Evolutionary conservation across 1,140 invertebrate genomes (phyloP).

Genomic region (Sogatella furcifera): DNA sequence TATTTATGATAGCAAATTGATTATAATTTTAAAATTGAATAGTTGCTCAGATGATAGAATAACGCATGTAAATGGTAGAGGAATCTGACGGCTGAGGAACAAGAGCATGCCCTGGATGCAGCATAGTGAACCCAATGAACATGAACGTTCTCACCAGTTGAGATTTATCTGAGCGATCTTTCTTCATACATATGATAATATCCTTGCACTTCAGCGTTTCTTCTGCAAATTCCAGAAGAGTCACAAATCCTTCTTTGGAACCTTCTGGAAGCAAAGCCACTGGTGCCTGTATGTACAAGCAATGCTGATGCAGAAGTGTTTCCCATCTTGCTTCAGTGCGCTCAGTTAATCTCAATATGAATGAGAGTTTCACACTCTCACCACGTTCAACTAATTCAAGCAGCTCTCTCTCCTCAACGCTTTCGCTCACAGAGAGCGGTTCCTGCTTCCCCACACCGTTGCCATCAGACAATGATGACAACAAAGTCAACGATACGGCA

Average conservation of each 20-base stretch:
- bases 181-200: conserved; percentile 72
- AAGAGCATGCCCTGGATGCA: conserved; percentile 71
- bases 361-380: conserved; percentile 55
- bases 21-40: no score
- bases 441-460: conserved; percentile 67
- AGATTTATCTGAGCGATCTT: conserved; percentile 71
- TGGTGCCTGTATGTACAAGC: conserved; percentile 80
- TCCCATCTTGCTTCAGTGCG: conserved; percentile 68
- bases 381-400: conserved; percentile 32
- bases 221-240: conserved; percentile 90
- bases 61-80: conserved; percentile 67
- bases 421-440: conserved; percentile 59
- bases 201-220: conserved; percentile 75
- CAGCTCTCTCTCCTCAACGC: conserved; percentile 42
- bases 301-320: conserved; percentile 63
- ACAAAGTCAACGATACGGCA: conserved; percentile 51
- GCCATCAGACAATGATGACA: conserved; percentile 51
- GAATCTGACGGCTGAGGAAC: conserved; percentile 47
- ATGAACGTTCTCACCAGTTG: conserved; percentile 88
- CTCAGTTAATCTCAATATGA: conserved; percentile 67
- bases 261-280: conserved; percentile 71
- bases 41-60: conserved; percentile 36
- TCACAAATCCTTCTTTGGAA: conserved; percentile 86
- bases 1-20: no score
- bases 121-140: conserved; percentile 84